Evolutionary conservation across 64 coral and sea anemone genomes (phyloP).

Genomic region (Montipora capricornis): DNA sequence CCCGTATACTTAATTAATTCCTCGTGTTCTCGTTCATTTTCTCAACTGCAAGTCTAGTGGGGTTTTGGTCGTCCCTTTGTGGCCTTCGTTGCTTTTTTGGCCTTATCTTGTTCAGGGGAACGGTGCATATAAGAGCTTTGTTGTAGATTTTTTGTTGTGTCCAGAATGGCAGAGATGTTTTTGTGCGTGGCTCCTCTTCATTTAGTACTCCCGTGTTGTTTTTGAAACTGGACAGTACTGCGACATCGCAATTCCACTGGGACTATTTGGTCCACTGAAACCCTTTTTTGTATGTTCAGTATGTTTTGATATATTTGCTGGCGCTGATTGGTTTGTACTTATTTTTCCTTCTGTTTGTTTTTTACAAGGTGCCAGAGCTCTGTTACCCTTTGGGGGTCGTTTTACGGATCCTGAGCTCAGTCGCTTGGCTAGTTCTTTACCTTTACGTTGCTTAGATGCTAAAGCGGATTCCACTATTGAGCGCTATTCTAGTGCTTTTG

Average conservation of each 20-base stretch:
- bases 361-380: conserved; percentile 25
- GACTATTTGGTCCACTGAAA: neutral
- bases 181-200: conserved; percentile 10
- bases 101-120: neutral
- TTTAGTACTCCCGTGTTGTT: conserved; percentile 24
- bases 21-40: neutral
- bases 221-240: conserved; percentile 23
- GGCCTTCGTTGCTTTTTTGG: conserved; percentile 32
- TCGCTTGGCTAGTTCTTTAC: conserved; percentile 13
- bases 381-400: conserved; percentile 29
- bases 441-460: neutral
- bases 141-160: conserved; percentile 31
- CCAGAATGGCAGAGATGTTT: conserved; percentile 19
- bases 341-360: neutral
- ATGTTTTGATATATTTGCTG: conserved; percentile 11
- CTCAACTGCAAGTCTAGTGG: conserved; percentile 18
- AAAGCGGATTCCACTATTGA: conserved; percentile 15
- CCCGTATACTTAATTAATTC: neutral
- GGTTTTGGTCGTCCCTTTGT: conserved; percentile 27
- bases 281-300: conserved; percentile 1
- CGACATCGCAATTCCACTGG: conserved; percentile 17
- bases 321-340: conserved; percentile 10
- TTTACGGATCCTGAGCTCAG: neutral
- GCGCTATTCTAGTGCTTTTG: neutral
- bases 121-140: neutral